Conservation (phyloP, 2,113 vertebrate species). For the Phyllostomus discolor region DNA sequence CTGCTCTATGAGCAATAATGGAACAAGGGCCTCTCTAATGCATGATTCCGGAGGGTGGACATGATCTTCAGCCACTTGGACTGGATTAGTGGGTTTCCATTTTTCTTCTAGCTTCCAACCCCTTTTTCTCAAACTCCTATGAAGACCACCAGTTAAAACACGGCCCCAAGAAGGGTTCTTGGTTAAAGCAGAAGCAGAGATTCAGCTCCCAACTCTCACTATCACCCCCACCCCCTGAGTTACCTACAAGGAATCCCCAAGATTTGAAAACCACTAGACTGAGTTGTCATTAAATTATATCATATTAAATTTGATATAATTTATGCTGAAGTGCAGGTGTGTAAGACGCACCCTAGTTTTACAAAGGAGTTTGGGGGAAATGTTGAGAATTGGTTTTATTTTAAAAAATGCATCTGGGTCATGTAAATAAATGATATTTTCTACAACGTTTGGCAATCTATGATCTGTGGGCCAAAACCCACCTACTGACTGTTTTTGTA, state of each 20-base stretch:
- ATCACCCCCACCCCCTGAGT: neutral
- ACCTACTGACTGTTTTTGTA: neutral
- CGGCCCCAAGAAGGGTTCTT: neutral
- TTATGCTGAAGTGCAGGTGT: neutral
- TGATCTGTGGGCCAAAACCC: neutral
- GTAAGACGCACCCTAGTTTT: neutral
- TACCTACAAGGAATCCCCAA: neutral
- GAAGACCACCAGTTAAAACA: neutral
- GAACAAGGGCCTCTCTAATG: neutral
- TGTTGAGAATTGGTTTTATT: neutral
- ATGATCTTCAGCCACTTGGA: neutral
- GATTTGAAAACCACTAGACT: neutral
- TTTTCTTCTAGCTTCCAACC: neutral
- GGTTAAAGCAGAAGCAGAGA: neutral
- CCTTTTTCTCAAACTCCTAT: neutral
- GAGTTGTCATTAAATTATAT: neutral
- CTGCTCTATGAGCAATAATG: neutral
- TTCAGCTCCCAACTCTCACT: neutral
- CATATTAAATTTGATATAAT: neutral
- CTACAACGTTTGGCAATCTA: neutral
- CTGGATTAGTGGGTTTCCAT: neutral
- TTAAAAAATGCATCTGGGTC: neutral
- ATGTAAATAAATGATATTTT: neutral
- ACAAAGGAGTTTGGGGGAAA: neutral
- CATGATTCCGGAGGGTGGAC: neutral